phyloP scores from a whole-genome alignment of 1,140 invertebrate genomes.

The Leptonema lineaticorne region DNA sequence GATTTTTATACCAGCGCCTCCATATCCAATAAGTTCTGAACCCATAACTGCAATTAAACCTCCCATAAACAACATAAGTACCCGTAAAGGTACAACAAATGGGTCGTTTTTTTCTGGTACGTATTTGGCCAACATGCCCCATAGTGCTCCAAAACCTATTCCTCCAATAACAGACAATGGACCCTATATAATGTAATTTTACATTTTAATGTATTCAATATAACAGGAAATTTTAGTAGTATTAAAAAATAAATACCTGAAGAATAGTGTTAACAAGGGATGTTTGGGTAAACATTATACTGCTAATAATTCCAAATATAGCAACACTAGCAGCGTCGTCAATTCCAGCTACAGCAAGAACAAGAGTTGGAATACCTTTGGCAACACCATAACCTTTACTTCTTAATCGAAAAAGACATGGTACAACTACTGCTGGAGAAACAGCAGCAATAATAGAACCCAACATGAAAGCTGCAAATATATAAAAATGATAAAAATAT shows the following conservation, averaged over 20 bases:
- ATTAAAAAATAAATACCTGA: slow-evolving; percentile 44
- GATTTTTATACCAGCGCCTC: slow-evolving; percentile 71
- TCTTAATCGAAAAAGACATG: slow-evolving; percentile 81
- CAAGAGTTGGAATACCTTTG: slow-evolving; percentile 93
- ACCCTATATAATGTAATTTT: slow-evolving; percentile 44
- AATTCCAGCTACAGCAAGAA: slow-evolving; percentile 87
- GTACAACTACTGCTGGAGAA: slow-evolving; percentile 94
- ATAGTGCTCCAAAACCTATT: slow-evolving; percentile 71
- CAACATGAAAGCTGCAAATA: slow-evolving; percentile 65
- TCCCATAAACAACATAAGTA: slow-evolving; percentile 75
- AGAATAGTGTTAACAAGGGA: slow-evolving; percentile 61
- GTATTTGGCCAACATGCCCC: slow-evolving; percentile 72
- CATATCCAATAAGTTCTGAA: slow-evolving; percentile 74
- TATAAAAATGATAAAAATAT: background rate
- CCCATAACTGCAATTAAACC: slow-evolving; percentile 85
- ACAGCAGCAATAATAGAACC: slow-evolving; percentile 90
- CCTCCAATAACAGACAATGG: slow-evolving; percentile 77
- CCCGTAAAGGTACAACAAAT: slow-evolving; percentile 72
- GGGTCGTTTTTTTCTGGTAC: slow-evolving; percentile 77
- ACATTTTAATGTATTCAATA: background rate
- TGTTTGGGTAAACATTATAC: slow-evolving; percentile 79
- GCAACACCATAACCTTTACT: slow-evolving; percentile 85
- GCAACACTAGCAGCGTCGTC: slow-evolving; percentile 89
- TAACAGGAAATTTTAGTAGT: background rate
- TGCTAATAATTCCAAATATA: slow-evolving; percentile 84